Evolutionary conservation across 2,797 vertebrate genomes (phyloP), one percentile per base, ranked within the genome.

Genomic region (Phyllotis vaccarum): DNA sequence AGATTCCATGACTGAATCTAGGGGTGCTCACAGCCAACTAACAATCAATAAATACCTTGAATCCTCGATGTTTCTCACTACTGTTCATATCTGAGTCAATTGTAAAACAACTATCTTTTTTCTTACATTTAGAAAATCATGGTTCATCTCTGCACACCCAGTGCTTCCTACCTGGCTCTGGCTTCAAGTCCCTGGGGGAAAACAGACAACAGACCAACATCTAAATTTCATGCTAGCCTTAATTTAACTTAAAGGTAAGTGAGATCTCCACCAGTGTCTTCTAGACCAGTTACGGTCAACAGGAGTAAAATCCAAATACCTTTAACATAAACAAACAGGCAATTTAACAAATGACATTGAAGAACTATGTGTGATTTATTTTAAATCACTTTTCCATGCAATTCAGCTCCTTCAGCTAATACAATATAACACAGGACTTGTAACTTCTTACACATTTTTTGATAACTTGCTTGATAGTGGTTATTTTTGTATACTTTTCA

Each of bases 21-120:
- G 31, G 87, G 13, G 7, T 43, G n/a, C 34, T 78, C 24, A 86
- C 3, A 93, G 27, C 1, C 68, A 89, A 46, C 31, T 58, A 95
- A 85, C n/a, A 83, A 89, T 79, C 79, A 89, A 49, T 79, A 70
- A 83, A 87, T 21, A 46, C 52, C 27, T 19, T 7, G 58, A 54
- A 16, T 78, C 62, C 90, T 92, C 37, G 75, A 29, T 56, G 8
- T 81, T 95, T 96, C 68, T 95, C 49, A 79, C 31, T 66, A 34
- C 17, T 83, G 34, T 22, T 37, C 58, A 29, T 89, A n/a, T 60
- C 37, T 56, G 60, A 80, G 40, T 12, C 46, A 93, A 91, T 37
- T 89, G 46, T 83, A 87, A 86, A 94, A 91, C 29, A 93, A 95
- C 82, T 46, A 31, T 16, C 16, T 68, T n/a, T 80, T 97, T 89